These are phyloP conservation scores for Patella depressa DNA, from an alignment of 2,888 invertebrate species.

Conservation along the genomic window DNA sequence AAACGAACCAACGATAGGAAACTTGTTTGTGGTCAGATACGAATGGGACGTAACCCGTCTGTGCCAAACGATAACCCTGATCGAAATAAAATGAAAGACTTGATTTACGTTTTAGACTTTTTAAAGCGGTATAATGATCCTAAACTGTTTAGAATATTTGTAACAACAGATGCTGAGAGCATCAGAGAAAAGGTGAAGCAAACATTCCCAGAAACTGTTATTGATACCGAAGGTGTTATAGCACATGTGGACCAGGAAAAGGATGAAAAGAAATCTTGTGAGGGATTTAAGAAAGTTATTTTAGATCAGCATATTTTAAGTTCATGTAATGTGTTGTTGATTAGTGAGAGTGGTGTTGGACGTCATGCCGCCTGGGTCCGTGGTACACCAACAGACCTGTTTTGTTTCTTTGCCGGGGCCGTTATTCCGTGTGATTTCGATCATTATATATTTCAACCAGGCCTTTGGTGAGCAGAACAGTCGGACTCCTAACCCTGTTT, in stretches of 20 bases:
- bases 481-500: no score
- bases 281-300: slow-evolving; percentile 29
- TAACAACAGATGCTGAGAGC: slow-evolving; percentile 41
- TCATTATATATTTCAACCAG: no score
- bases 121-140: slow-evolving; percentile 34
- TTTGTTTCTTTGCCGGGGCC: slow-evolving; percentile 12
- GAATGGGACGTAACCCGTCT: slow-evolving; percentile 42
- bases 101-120: slow-evolving; percentile 39
- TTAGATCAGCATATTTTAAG: slow-evolving; percentile 33
- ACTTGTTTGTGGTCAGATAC: slow-evolving; percentile 43
- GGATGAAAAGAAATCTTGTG: slow-evolving; percentile 25
- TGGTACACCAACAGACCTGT: slow-evolving; percentile 17
- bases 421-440: no score
- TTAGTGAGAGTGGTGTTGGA: slow-evolving; percentile 35
- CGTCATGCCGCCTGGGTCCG: slow-evolving; percentile 30
- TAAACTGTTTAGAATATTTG: slow-evolving; percentile 36
- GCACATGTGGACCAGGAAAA: slow-evolving; percentile 38
- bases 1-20: slow-evolving; percentile 19
- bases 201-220: slow-evolving; percentile 29
- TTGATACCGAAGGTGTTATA: slow-evolving; percentile 38
- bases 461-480: no score
- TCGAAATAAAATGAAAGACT: slow-evolving; percentile 33
- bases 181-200: slow-evolving; percentile 36
- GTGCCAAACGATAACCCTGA: slow-evolving; percentile 40
- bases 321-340: slow-evolving; percentile 31